A percentile compares a stretch with the other conserved stretches of the same genome.
Conservation (phyloP, 1,140 invertebrate genomes). For the Saccostrea echinata region DNA sequence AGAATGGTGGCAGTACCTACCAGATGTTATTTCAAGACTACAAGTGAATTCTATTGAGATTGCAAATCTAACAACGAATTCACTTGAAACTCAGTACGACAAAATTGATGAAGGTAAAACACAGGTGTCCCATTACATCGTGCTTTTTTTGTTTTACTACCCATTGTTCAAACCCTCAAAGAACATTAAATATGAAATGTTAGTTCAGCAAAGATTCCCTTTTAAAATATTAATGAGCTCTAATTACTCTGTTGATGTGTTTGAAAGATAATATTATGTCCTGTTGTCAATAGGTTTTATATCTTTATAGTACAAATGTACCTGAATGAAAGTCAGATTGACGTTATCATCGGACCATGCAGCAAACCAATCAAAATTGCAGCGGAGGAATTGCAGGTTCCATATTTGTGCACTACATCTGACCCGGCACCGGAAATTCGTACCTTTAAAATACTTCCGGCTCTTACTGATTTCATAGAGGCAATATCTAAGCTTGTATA, state of each 20-base stretch:
- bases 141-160: too few relatives aligned
- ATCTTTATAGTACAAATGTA: background rate
- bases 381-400: conserved; percentile 56
- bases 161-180: background rate
- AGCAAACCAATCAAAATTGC: conserved; percentile 52
- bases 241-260: too few relatives aligned
- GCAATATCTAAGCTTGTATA: conserved; percentile 58
- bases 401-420: conserved; percentile 60
- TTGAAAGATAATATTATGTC: too few relatives aligned
- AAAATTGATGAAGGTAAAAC: background rate
- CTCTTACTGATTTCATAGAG: conserved; percentile 39
- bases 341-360: conserved; percentile 62
- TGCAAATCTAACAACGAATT: background rate
- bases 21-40: background rate
- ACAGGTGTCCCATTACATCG: background rate
- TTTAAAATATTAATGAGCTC: background rate
- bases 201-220: background rate
- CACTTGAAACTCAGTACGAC: background rate
- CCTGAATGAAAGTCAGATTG: conserved; percentile 36
- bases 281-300: background rate
- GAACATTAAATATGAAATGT: background rate
- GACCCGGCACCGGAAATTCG: conserved; percentile 35
- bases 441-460: conserved; percentile 55
- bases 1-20: background rate
- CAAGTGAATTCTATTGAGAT: background rate